Percentiles rank a stretch among this genome's conserved stretches.
These are phyloP conservation scores for Microctonus aethiopoides DNA, from an alignment of 2,888 invertebrate species.

Conservation along the genomic window DNA sequence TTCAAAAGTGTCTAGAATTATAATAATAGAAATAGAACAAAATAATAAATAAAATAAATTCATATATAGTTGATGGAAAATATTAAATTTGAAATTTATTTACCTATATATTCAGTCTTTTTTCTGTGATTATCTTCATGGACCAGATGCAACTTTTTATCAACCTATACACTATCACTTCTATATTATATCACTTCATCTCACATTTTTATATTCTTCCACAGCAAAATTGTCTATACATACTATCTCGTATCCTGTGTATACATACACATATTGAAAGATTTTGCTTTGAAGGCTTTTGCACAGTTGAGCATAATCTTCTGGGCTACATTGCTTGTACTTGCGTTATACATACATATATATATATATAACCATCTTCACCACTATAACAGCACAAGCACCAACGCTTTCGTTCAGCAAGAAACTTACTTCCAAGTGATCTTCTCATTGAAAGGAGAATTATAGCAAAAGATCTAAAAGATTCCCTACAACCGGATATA, in stretches of 20 bases:
- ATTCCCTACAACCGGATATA: neutral
- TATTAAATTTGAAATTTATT: conserved; percentile 38
- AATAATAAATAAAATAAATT: too few species aligned
- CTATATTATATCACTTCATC: neutral
- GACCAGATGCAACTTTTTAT: conserved; percentile 44
- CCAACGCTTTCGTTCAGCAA: conserved; percentile 15
- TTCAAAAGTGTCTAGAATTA: too few species aligned
- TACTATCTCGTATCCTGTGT: neutral
- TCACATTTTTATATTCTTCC: neutral
- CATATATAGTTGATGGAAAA: too few species aligned
- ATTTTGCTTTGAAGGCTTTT: conserved; percentile 52
- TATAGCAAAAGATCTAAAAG: neutral
- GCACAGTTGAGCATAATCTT: conserved; percentile 57
- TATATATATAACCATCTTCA: too few species aligned
- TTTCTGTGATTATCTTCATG: conserved; percentile 63
- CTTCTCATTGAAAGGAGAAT: conserved; percentile 1
- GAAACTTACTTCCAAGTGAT: conserved; percentile 30
- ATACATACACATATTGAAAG: conserved; percentile 45
- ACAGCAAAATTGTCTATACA: conserved; percentile 6
- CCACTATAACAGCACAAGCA: neutral
- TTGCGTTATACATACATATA: neutral
- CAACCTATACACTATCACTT: neutral
- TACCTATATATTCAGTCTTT: conserved; percentile 61
- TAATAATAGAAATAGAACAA: too few species aligned
- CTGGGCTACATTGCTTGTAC: conserved; percentile 43